Conservation (phyloP, 2,888 invertebrate genomes). For the Meteorus colon region DNA sequence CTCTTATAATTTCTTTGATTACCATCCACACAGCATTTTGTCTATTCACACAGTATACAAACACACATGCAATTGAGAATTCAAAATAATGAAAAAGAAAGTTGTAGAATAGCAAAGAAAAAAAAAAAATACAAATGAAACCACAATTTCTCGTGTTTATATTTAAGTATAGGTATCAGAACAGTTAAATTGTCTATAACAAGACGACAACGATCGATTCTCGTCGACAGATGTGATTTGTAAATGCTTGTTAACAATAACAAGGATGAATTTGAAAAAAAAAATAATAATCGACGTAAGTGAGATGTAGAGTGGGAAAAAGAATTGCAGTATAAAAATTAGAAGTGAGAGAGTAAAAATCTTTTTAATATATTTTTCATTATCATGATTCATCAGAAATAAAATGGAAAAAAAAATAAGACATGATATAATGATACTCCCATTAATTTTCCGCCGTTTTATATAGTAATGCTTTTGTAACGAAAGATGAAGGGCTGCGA, state of each 20-base stretch:
- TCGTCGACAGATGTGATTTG: slow-evolving; percentile 20
- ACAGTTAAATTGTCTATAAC: slow-evolving; percentile 4
- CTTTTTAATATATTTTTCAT: neutral
- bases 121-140: neutral
- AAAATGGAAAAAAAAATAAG: neutral
- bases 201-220: neutral
- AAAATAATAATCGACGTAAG: neutral
- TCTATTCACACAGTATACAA: slow-evolving; percentile 16
- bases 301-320: neutral
- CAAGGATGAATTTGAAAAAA: neutral
- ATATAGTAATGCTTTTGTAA: neutral
- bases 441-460: slow-evolving; percentile 23
- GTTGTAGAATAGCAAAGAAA: neutral
- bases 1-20: slow-evolving; percentile 29
- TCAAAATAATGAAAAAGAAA: neutral
- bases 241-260: neutral
- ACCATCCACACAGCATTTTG: slow-evolving; percentile 21
- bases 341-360: neutral
- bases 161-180: slow-evolving; percentile 21
- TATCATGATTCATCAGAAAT: neutral
- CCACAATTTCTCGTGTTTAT: neutral
- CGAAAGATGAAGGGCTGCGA: slow-evolving; percentile 6
- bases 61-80: neutral
- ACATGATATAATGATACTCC: neutral
- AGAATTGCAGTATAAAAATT: neutral